phyloP scores from a whole-genome alignment of 2,113 vertebrate species.

The Haliaeetus leucogaster region DNA sequence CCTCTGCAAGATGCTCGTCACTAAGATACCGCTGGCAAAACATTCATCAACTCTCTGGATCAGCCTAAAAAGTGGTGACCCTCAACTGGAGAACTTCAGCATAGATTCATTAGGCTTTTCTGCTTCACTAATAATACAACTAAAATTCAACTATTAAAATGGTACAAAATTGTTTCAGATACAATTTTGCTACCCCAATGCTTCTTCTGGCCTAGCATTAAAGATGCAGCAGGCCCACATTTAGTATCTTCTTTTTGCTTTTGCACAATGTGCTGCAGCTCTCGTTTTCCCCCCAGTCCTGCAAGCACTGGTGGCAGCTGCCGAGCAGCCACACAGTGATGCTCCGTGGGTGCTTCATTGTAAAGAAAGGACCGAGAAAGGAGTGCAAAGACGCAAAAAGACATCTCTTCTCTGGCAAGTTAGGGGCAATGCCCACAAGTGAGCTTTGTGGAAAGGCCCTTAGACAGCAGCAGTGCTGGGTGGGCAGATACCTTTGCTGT shows the following conservation, averaged over 20 bases:
- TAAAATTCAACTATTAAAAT: background rate
- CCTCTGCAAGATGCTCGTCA: background rate
- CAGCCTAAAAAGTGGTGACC: accelerated
- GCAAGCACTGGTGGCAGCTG: background rate
- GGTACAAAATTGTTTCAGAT: conserved; percentile 43
- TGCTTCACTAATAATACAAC: background rate
- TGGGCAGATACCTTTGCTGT: background rate
- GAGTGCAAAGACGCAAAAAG: background rate
- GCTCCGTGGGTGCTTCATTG: too few relatives aligned
- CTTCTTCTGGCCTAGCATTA: background rate
- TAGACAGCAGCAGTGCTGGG: background rate
- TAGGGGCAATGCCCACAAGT: background rate
- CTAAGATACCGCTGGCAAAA: background rate
- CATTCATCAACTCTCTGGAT: background rate
- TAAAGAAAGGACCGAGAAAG: background rate
- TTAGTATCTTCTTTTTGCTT: background rate
- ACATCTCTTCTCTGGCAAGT: background rate
- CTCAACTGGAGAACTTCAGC: background rate
- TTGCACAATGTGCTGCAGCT: background rate
- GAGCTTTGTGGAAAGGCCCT: background rate
- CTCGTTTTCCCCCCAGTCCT: too few relatives aligned
- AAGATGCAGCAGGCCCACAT: too few relatives aligned
- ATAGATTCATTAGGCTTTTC: background rate
- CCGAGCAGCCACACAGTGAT: accelerated
- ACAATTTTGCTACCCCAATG: background rate